phyloP scores from a whole-genome alignment of 2,888 invertebrate species.

The Sesamia inferens region DNA sequence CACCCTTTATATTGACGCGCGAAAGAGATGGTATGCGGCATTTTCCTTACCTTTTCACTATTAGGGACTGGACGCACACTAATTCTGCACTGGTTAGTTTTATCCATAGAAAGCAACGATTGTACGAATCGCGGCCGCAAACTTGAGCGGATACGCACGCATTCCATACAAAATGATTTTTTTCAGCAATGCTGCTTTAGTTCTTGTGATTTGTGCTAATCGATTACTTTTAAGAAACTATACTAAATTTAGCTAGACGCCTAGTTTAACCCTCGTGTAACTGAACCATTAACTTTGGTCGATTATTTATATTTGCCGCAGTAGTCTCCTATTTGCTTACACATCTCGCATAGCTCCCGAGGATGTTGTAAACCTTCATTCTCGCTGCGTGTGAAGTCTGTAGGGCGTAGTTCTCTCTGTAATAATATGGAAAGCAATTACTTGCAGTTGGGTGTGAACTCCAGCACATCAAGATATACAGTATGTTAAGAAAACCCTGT shows the following conservation, averaged over 20 bases:
- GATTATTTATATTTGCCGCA: constrained; percentile 58
- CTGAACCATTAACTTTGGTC: not conserved
- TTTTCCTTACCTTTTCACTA: not conserved
- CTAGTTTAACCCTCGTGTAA: not conserved
- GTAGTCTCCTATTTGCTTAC: constrained; percentile 67
- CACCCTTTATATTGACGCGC: no score
- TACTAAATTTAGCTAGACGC: not conserved
- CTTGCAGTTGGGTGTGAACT: not conserved
- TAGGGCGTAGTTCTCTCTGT: constrained; percentile 68
- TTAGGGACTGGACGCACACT: no score
- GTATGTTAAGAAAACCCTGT: no score
- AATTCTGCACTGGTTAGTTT: no score
- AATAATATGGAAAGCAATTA: constrained; percentile 38
- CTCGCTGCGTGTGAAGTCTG: constrained; percentile 58
- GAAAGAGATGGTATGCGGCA: not conserved
- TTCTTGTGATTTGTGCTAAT: no score
- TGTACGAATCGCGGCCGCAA: no score
- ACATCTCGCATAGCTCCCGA: constrained; percentile 72
- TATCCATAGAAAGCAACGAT: no score
- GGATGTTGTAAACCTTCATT: constrained; percentile 64
- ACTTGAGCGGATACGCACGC: no score
- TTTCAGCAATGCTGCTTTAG: no score
- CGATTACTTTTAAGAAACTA: not conserved
- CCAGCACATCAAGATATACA: no score
- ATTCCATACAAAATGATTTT: no score